These are phyloP conservation scores for Pelodiscus sinensis DNA, from an alignment of 2,113 vertebrate species.

Conservation along the genomic window DNA sequence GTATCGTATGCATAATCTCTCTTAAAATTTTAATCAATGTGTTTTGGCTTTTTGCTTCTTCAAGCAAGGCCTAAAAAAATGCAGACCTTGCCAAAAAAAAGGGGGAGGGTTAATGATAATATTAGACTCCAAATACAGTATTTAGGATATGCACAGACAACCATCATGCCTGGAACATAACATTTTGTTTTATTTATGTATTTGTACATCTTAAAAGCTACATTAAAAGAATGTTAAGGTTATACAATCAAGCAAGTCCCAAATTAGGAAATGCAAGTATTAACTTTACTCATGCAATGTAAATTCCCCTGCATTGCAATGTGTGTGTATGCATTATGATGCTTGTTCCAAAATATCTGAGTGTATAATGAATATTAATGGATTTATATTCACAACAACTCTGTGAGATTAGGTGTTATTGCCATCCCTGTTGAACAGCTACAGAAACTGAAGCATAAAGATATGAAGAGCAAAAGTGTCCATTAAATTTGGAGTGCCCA, in stretches of 20 bases:
- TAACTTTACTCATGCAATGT: not conserved
- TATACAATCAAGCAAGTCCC: not conserved
- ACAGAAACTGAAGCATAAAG: not conserved
- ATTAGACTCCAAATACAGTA: not conserved
- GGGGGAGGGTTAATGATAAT: not conserved
- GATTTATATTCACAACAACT: not conserved
- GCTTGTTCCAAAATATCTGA: not conserved
- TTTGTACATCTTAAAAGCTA: not conserved
- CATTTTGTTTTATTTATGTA: not conserved
- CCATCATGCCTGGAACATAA: not conserved
- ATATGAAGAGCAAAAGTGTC: not conserved
- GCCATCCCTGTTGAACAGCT: fast-evolving
- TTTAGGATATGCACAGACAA: not conserved
- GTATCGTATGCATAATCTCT: not conserved
- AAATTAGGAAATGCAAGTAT: not conserved
- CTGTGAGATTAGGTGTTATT: not conserved
- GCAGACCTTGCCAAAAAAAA: not conserved
- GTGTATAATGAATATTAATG: not conserved
- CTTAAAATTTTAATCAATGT: slow-evolving; percentile 31
- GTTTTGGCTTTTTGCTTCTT: not conserved
- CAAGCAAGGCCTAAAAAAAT: not conserved
- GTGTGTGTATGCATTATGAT: not conserved
- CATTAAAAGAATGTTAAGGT: not conserved
- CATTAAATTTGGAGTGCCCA: not conserved
- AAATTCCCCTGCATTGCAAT: not conserved